Percentiles rank a stretch among this genome's conserved stretches.
Conservation (phyloP, 2,888 invertebrate species). For the Iphiclides podalirius region DNA sequence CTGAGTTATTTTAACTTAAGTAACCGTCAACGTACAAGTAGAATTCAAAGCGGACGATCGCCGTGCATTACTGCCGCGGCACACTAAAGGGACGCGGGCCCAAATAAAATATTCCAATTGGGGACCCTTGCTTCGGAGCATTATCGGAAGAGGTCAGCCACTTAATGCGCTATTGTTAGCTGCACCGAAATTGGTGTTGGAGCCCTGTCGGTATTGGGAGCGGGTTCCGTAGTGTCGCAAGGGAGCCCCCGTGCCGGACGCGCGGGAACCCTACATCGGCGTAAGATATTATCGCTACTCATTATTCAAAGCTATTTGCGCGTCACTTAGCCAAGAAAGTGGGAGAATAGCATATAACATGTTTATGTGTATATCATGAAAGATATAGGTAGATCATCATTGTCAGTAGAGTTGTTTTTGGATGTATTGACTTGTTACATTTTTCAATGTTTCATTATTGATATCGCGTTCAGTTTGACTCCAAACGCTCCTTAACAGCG, state of each 20-base stretch:
- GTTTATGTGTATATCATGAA: too few species aligned
- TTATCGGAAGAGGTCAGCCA: slow-evolving; percentile 27
- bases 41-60: background rate
- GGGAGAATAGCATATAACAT: too few species aligned
- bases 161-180: slow-evolving; percentile 38
- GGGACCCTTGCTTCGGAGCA: slow-evolving; percentile 12
- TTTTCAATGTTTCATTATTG: too few species aligned
- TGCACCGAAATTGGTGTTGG: slow-evolving; percentile 48
- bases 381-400: too few species aligned
- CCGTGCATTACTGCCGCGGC: background rate
- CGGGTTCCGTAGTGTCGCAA: slow-evolving; percentile 53
- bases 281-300: too few species aligned
- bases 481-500: too few species aligned
- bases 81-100: background rate
- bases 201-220: slow-evolving; percentile 67
- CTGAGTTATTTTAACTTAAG: too few species aligned
- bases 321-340: too few species aligned
- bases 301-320: slow-evolving; percentile 52
- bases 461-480: too few species aligned
- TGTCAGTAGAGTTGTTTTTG: too few species aligned
- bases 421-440: too few species aligned
- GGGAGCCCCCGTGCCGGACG: slow-evolving; percentile 44
- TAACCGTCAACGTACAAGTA: background rate
- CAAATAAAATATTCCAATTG: slow-evolving; percentile 16
- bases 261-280: too few species aligned